phyloP scores from a whole-genome alignment of 2,888 invertebrate genomes.

The Drosophila falleni region DNA sequence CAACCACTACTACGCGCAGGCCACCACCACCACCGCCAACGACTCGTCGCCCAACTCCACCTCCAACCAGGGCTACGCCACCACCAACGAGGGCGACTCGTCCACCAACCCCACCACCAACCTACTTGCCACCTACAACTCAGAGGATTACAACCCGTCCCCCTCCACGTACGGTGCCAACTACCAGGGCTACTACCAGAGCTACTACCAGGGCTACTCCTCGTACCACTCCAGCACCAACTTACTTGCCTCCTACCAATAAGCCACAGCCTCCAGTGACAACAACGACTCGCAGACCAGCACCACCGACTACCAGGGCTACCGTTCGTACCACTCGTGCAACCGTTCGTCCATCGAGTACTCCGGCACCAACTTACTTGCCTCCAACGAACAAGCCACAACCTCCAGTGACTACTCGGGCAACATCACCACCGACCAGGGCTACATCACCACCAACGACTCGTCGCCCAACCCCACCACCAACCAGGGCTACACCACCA shows the following conservation, averaged over 20 bases:
- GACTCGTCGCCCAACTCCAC: constrained; percentile 52
- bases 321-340: constrained; percentile 19
- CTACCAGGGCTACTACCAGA: constrained; percentile 43
- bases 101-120: constrained; percentile 60
- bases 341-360: background rate
- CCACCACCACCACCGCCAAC: constrained; percentile 33
- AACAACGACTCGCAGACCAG: constrained; percentile 39
- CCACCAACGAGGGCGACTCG: constrained; percentile 21
- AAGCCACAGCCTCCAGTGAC: constrained; percentile 60
- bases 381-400: constrained; percentile 58
- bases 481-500: too few relatives aligned
- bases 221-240: constrained; percentile 49
- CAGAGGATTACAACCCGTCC: constrained; percentile 33
- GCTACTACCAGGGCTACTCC: constrained; percentile 39
- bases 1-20: constrained; percentile 22
- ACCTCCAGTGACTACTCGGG: constrained; percentile 52
- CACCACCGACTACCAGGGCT: constrained; percentile 41
- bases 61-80: constrained; percentile 1
- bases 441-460: constrained; percentile 29
- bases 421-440: constrained; percentile 48
- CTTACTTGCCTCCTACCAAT: constrained; percentile 61
- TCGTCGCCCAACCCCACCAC: too few relatives aligned
- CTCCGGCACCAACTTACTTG: constrained; percentile 39
- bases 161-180: too few relatives aligned
- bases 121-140: constrained; percentile 60